Evolutionary conservation across 2,113 vertebrate species (phyloP).

Genomic region (Pygoscelis adeliae): DNA sequence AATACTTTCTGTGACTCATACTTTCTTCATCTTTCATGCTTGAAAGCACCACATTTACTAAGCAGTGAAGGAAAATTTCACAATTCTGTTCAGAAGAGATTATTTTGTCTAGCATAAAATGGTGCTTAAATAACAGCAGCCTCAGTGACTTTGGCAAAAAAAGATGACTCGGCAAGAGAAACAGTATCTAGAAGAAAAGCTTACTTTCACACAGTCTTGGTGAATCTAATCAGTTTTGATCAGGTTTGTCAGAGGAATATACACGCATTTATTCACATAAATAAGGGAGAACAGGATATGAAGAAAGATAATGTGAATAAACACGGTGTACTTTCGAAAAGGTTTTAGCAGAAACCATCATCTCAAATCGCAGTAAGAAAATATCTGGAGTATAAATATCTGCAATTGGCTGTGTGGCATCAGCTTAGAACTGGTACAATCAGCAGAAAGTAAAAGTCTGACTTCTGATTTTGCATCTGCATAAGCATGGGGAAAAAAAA

Average conservation of each 20-base stretch:
- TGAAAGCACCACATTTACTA: not conserved
- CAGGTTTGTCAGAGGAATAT: not conserved
- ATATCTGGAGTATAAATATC: not conserved
- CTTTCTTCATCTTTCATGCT: not conserved
- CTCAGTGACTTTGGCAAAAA: not conserved
- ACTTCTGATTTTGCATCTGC: not conserved
- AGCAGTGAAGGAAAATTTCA: not conserved
- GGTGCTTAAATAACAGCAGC: not conserved
- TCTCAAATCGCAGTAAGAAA: not conserved
- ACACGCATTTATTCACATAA: not conserved
- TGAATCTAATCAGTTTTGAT: not conserved
- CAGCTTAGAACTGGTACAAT: not conserved
- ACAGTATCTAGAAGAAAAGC: not conserved
- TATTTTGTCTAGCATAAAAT: not conserved
- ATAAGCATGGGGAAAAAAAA: not conserved
- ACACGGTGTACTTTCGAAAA: not conserved
- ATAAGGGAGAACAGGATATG: not conserved
- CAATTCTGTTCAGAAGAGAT: not conserved
- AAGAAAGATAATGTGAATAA: not conserved
- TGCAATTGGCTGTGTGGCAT: not conserved
- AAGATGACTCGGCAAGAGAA: not conserved
- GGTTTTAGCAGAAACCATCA: not conserved
- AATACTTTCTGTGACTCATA: not conserved
- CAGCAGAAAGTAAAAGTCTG: not conserved
- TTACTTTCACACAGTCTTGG: not conserved